phyloP scores from a whole-genome alignment of 2,888 invertebrate species.

The Trilocha varians region DNA sequence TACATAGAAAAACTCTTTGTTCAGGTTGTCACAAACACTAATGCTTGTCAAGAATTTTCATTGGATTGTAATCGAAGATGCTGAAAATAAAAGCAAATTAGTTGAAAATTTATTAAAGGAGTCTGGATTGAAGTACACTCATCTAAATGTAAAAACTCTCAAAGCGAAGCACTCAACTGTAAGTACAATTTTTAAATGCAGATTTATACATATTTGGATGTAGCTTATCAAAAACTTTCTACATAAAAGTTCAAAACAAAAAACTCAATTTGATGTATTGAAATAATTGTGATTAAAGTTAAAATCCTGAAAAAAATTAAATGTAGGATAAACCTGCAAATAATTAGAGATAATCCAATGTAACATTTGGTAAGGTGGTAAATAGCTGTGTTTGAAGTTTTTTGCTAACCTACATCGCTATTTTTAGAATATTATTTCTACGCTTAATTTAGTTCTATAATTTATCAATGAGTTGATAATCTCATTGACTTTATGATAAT shows the following conservation, averaged over 20 bases:
- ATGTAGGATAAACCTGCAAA: no score
- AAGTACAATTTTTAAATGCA: slow-evolving; percentile 23
- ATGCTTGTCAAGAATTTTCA: slow-evolving; percentile 89
- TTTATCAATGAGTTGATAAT: no score
- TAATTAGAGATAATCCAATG: no score
- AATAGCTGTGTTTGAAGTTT: no score
- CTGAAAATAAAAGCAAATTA: slow-evolving; percentile 77
- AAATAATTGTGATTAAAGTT: no score
- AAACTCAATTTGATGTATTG: no score
- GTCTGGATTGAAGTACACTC: slow-evolving; percentile 78
- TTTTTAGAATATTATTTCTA: no score
- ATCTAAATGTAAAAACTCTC: slow-evolving; percentile 69
- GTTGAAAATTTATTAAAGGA: slow-evolving; percentile 81
- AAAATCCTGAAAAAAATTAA: no score
- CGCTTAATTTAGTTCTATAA: no score
- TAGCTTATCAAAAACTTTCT: background rate
- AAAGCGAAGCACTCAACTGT: slow-evolving; percentile 61
- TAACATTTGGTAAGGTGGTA: no score
- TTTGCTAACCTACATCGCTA: no score
- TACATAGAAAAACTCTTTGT: slow-evolving; percentile 2
- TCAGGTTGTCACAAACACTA: slow-evolving; percentile 88
- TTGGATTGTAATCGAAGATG: slow-evolving; percentile 96
- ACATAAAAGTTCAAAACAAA: background rate
- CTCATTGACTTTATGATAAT: no score
- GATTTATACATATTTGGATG: background rate